Evolutionary conservation across 2,888 invertebrate genomes (phyloP).

Genomic region (Dione juno): DNA sequence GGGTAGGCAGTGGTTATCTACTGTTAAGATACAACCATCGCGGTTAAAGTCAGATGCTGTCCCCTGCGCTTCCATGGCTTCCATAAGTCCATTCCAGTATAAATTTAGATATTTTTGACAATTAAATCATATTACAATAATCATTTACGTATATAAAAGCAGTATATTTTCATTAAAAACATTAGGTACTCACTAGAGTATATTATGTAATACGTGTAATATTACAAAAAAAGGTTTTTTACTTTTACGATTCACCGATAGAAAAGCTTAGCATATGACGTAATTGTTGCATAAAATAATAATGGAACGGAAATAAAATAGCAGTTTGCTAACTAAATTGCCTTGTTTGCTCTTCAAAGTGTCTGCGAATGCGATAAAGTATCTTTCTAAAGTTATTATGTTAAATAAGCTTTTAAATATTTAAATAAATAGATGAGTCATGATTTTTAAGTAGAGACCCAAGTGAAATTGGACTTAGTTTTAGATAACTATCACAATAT

Average conservation of each 20-base stretch:
- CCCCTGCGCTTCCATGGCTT: no score
- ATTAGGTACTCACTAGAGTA: not conserved
- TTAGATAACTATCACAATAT: slow-evolving; percentile 3
- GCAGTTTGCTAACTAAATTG: not conserved
- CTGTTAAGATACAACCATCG: no score
- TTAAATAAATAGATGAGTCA: slow-evolving; percentile 5
- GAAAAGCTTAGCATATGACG: slow-evolving; percentile 4
- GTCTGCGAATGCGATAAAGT: not conserved
- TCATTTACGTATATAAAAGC: no score
- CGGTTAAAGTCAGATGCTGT: no score
- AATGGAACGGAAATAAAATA: slow-evolving; percentile 14
- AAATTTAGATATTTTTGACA: no score
- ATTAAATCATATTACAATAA: no score
- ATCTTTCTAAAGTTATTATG: slow-evolving; percentile 7
- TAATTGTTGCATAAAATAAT: slow-evolving; percentile 22
- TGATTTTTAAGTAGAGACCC: not conserved
- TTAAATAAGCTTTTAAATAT: not conserved
- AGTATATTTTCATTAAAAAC: not conserved
- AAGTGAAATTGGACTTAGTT: not conserved
- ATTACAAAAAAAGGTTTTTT: slow-evolving; percentile 5
- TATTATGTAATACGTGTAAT: slow-evolving; percentile 6
- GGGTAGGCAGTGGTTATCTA: no score
- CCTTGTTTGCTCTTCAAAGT: slow-evolving; percentile 5
- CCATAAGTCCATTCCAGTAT: no score
- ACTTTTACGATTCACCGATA: slow-evolving; percentile 6